Evolutionary conservation across 2,113 vertebrate species (phyloP), one percentile per base, ranked within the genome.

Genomic region (Hydrolagus affinis): DNA sequence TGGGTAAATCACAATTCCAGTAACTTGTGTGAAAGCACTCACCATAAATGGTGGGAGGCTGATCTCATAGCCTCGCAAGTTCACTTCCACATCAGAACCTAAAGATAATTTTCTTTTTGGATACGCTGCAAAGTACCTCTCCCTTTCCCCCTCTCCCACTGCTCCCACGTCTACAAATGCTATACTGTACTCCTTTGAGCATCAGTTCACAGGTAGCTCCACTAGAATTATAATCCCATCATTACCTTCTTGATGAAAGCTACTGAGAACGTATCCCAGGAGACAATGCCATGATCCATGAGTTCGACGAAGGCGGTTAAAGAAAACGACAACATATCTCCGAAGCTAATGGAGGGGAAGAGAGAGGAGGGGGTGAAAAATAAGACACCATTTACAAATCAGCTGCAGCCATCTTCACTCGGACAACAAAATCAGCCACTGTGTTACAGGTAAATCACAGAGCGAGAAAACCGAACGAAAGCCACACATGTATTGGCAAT

Each of bases 161-260:
- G 12, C 28, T 44, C 44, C 44, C 44, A n/a, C n/a, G n/a, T n/a
- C 6, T 44, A 6, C 44, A 44, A 44, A 44, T 44, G 44, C 44
- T 44, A 6, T 44, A 3, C 44, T 44, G 44, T 44, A 3, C 44
- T 44, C 44, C 44, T 44, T 44, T 44, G 44, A 44, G 44, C 44
- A 44, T 44, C 44, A 44, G 1, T 6, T 44, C 44, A 44, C 44
- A 44, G 44, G 44, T 44, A 6, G n/a, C n/a, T n/a, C n/a, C 44
- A 44, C 6, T 44, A 6, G 2, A 44, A 44, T 44, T 44, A 44
- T 44, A 44, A 44, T 44, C 44, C 44, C 77, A 0, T 88, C 86
- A 78, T 91, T 93, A 99, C 97, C 96, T 99, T 99, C 92, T 99
- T 99, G 92, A 99, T 98, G 91, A 99, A 99, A n/a, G 97, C 95